These are phyloP conservation scores for Gymnopithys bicolor DNA, from an alignment of 2,797 vertebrate species.

Conservation along the genomic window DNA sequence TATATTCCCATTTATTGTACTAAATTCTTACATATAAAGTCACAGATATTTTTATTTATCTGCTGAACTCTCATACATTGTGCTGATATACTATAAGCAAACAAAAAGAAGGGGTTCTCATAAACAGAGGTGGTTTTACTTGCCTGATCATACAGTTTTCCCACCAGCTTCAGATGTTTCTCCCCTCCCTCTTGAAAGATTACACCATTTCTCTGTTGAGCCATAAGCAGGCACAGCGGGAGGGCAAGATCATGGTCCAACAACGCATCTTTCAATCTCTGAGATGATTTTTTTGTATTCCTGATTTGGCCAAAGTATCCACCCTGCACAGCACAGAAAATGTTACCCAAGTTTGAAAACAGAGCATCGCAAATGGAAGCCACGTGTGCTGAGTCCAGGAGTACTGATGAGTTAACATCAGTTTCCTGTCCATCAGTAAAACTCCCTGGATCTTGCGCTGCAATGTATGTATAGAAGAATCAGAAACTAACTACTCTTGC, in stretches of 20 bases:
- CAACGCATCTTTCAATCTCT: slow-evolving; percentile 93
- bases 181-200: slow-evolving; percentile 97
- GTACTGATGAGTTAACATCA: neutral
- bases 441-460: neutral
- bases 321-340: slow-evolving; percentile 79
- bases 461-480: rapidly evolving
- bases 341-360: neutral
- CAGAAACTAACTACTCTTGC: neutral
- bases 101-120: neutral
- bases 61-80: neutral
- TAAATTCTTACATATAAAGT: neutral
- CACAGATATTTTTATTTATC: neutral
- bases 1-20: neutral
- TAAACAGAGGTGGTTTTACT: slow-evolving; percentile 37
- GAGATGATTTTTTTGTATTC: slow-evolving; percentile 99
- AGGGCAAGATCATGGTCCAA: slow-evolving; percentile 95
- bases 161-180: slow-evolving; percentile 97
- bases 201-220: slow-evolving; percentile 96
- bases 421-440: neutral
- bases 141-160: slow-evolving; percentile 98
- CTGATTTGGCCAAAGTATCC: slow-evolving; percentile 99
- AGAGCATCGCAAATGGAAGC: neutral
- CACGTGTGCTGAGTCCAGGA: neutral
- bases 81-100: neutral
- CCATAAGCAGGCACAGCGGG: slow-evolving; percentile 96